Evolutionary conservation across 2,888 invertebrate species (phyloP).

Genomic region (Philhelius pedissequus): DNA sequence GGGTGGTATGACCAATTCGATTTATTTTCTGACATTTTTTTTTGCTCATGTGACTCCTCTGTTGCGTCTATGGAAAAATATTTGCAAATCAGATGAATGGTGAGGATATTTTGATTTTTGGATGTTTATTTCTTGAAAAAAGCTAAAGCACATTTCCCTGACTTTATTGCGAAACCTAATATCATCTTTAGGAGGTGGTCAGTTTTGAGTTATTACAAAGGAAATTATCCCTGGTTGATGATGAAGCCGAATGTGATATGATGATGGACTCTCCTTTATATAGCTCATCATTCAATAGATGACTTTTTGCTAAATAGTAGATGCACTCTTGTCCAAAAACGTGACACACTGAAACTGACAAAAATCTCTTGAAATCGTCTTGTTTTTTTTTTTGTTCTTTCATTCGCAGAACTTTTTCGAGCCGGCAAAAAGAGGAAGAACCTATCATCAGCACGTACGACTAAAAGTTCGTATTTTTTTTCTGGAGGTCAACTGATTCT

Average conservation of each 20-base stretch:
- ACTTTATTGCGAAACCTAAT: neutral
- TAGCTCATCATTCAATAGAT: conserved; percentile 26
- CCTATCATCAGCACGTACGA: conserved; percentile 55
- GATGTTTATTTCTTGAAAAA: no score
- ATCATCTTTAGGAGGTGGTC: conserved; percentile 29
- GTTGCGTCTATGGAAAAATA: neutral
- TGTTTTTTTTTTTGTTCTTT: neutral
- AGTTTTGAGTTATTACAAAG: conserved; percentile 45
- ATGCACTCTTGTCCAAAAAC: conserved; percentile 58
- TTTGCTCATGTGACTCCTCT: neutral
- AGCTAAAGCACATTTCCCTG: conserved; percentile 13
- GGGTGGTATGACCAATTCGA: conserved; percentile 46
- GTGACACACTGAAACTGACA: conserved; percentile 60
- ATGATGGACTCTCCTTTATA: conserved; percentile 3
- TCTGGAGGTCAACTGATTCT: conserved; percentile 60
- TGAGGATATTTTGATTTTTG: no score
- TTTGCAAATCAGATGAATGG: no score
- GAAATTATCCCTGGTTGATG: neutral
- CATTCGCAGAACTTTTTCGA: conserved; percentile 21
- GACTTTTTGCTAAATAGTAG: conserved; percentile 59
- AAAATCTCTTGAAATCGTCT: conserved; percentile 42
- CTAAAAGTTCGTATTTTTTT: conserved; percentile 28
- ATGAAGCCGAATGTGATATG: conserved; percentile 14
- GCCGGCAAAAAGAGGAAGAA: conserved; percentile 60
- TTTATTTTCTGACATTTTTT: neutral